phyloP scores from a whole-genome alignment of 1,140 invertebrate genomes.

The Cheumatopsyche charites region DNA sequence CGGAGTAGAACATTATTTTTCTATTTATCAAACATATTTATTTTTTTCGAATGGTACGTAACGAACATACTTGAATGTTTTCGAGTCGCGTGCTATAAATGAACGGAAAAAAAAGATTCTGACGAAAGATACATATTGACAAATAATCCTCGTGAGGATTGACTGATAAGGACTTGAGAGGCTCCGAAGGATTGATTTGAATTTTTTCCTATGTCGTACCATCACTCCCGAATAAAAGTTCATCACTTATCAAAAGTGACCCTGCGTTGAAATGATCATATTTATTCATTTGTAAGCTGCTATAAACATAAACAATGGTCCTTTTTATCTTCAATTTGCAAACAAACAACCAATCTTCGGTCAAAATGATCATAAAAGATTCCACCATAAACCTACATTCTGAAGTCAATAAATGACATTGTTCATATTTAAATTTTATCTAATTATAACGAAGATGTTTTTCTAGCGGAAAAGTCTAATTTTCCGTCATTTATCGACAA shows the following conservation, averaged over 20 bases:
- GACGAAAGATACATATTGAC: constrained; percentile 37
- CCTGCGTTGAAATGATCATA: not conserved
- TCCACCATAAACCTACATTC: too few species aligned
- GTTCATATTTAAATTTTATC: too few species aligned
- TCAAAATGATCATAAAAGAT: too few species aligned
- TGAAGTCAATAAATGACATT: too few species aligned
- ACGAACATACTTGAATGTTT: constrained; percentile 25
- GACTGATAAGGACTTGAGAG: constrained; percentile 28
- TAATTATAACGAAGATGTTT: too few species aligned
- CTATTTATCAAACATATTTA: not conserved
- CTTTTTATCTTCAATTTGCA: too few species aligned
- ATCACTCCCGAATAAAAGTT: not conserved
- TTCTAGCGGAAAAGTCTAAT: too few species aligned
- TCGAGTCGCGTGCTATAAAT: constrained; percentile 35
- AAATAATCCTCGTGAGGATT: constrained; percentile 37
- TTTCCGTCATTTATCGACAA: not conserved
- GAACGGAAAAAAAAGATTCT: constrained; percentile 27
- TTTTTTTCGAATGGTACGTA: not conserved
- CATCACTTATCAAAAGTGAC: not conserved
- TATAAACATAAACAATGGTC: too few species aligned
- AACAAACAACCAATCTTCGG: too few species aligned
- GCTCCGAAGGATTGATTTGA: constrained; percentile 26
- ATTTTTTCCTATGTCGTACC: not conserved
- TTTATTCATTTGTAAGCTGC: not conserved
- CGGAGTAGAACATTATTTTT: not conserved